Base-by-base conservation (phyloP, 2,888 invertebrate species). In the Lepidochrysops patricia region DNA sequence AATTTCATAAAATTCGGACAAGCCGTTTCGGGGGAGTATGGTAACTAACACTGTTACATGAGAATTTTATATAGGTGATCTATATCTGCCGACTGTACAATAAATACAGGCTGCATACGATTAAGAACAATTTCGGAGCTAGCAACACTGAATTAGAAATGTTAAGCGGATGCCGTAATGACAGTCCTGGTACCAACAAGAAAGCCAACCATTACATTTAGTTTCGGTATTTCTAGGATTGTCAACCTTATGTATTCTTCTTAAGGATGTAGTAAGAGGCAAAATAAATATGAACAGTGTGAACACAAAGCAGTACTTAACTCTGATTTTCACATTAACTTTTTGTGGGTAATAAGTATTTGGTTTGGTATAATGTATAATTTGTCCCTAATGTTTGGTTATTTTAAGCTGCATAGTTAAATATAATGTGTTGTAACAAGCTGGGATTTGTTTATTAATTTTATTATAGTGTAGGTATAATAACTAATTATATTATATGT, bases 271-370 rank as follows among this genome's bases (percentile, higher is more conserved):
- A n/a, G n/a, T n/a, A n/a, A n/a, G n/a, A n/a, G n/a, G n/a, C n/a
- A n/a, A n/a, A n/a, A n/a, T n/a, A n/a, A n/a, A n/a, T n/a, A n/a
- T n/a, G n/a, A n/a, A n/a, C n/a, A n/a, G n/a, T n/a, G n/a, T n/a
- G n/a, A n/a, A 68, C 74, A 70, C 68, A 64, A 68, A 71, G 68
- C 70, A 67, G 66, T 50, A 61, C 54, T 64, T 61, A 60, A 58
- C 7, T 48, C 60, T 48, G 54, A 60, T 58, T 63, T 63, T 61
- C 64, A 54, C 57, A 62, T 65, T 65, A 63, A 61, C 61, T 62
- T 64, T 63, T 66, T 63, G 61, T 60, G 9, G 37, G 43, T 54
- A 54, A 54, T 54, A 32, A 50, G 50, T 49, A 50, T 49, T 50
- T 49, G 58, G 34, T 50, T 48, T 49, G 43, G 49, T 58, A 34